Evolutionary conservation across 2,888 invertebrate species (phyloP), one percentile per base, ranked within the genome.

Genomic region (Caenorhabditis becei): DNA sequence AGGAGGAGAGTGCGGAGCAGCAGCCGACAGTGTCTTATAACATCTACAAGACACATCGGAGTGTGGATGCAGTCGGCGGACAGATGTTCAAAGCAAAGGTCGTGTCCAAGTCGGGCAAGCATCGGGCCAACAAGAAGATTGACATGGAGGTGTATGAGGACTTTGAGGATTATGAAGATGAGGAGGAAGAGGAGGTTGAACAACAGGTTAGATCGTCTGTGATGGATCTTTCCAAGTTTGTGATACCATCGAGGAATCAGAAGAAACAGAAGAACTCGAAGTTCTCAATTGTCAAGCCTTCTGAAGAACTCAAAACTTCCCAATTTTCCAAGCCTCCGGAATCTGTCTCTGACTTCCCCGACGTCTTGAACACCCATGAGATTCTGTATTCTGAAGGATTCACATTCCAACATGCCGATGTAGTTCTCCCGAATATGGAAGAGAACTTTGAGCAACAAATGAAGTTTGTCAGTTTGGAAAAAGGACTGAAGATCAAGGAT

Each of bases 21-120:
- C 14, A 32, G 41, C 65, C 74, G 2, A 65, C 58, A 1, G 51
- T 74, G 16, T 59, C 74, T n/a, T 74, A 74, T 37, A 74, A 74
- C 20, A 66, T 74, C 20, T 74, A 74, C 37, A 74, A 59, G 23
- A 41, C 74, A 1, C 65, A 66, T 41, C 58, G 14, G 14, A 74
- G 35, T 53, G 32, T 20, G 16, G 51, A 74, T 11, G 74, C 49
- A 3, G 74, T 66, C n/a, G 74, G 65, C 49, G 35, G 37, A 0
- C 37, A 74, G 49, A 32, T 74, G 58, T 66, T 74, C 65, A 65
- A 58, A 49, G 24, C 37, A 1, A 54, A 65, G n/a, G 20, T 53
- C 18, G 51, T 28, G 1, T 65, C 65, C 8, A 74, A 74, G 20
- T 65, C 72, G 16, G 47, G 23, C 18, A 58, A 49, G 18, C 65